Percentiles rank a stretch among this genome's conserved stretches.
Evolutionary conservation across 2,888 invertebrate genomes (phyloP).

Genomic region (Amblyteles armatorius): DNA sequence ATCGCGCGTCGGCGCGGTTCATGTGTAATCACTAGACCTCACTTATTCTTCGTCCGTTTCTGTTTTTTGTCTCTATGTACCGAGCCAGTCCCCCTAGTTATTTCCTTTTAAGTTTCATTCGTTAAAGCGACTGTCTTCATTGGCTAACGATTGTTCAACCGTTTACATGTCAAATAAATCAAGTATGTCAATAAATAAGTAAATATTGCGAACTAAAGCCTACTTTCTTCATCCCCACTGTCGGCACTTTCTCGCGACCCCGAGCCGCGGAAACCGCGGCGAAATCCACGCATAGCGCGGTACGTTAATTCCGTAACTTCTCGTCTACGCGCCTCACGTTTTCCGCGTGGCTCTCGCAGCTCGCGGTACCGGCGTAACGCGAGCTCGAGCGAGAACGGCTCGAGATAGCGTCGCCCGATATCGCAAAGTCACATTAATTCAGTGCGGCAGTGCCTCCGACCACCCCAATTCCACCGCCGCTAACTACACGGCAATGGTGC

Average conservation of each 20-base stretch:
- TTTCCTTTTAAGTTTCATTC: too few species aligned
- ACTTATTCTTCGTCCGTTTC: too few species aligned
- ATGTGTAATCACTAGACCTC: too few species aligned
- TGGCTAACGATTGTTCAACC: too few species aligned
- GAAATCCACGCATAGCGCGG: conserved; percentile 19
- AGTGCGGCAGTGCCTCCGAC: conserved; percentile 62
- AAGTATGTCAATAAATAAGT: too few species aligned
- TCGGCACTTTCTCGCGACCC: neutral
- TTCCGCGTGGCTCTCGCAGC: conserved; percentile 70
- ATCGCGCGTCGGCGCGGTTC: too few species aligned
- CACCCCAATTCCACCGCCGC: conserved; percentile 71
- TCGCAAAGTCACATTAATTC: conserved; percentile 80
- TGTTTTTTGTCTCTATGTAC: too few species aligned
- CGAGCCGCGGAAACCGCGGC: neutral
- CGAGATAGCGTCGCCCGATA: conserved; percentile 80
- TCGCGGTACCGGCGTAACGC: conserved; percentile 39
- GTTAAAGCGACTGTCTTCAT: too few species aligned
- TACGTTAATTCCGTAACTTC: conserved; percentile 75
- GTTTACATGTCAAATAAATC: too few species aligned
- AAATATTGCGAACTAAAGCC: neutral
- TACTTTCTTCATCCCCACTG: neutral
- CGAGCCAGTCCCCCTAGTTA: too few species aligned
- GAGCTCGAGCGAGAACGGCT: conserved; percentile 62
- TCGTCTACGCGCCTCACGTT: conserved; percentile 82
- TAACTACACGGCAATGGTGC: conserved; percentile 73